Evolutionary conservation across 1,140 invertebrate species (phyloP).

Genomic region (Zaprionus vittiger): DNA sequence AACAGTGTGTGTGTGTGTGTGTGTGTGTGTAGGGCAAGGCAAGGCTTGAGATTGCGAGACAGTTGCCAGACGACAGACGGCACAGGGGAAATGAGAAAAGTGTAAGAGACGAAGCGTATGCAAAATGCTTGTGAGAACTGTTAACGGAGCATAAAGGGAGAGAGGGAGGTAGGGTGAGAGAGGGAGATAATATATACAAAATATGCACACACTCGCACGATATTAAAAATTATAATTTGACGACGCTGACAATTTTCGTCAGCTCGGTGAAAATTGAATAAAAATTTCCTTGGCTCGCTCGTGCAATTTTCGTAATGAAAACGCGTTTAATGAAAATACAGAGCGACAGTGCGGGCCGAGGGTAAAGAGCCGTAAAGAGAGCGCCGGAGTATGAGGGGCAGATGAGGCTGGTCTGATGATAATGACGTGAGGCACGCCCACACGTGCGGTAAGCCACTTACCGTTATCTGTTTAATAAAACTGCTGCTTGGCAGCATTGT

Average conservation of each 20-base stretch:
- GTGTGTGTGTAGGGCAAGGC: slow-evolving; percentile 30
- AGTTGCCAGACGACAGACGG: slow-evolving; percentile 47
- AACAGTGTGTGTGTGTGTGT: neutral
- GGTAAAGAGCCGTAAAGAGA: too few species aligned
- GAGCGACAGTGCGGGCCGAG: slow-evolving; percentile 2
- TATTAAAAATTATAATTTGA: slow-evolving; percentile 71
- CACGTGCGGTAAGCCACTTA: slow-evolving; percentile 76
- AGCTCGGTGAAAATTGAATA: slow-evolving; percentile 60
- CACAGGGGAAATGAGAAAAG: neutral
- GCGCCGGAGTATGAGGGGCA: neutral
- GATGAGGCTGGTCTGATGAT: slow-evolving; percentile 24
- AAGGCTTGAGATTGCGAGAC: slow-evolving; percentile 58
- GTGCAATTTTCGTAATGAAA: slow-evolving; percentile 73
- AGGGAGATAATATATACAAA: slow-evolving; percentile 32
- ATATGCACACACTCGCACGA: slow-evolving; percentile 41
- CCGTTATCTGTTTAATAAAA: slow-evolving; percentile 83
- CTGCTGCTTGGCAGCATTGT: slow-evolving; percentile 73
- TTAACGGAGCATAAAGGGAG: neutral
- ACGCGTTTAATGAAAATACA: slow-evolving; percentile 60
- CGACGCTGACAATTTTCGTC: slow-evolving; percentile 64
- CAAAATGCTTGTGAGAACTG: neutral
- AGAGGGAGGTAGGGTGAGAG: neutral
- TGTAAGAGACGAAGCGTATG: slow-evolving; percentile 22
- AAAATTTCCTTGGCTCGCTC: slow-evolving; percentile 35
- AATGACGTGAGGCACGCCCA: slow-evolving; percentile 45